Evolutionary conservation across 1,140 invertebrate species (phyloP).

Genomic region (Drosophila parvula): DNA sequence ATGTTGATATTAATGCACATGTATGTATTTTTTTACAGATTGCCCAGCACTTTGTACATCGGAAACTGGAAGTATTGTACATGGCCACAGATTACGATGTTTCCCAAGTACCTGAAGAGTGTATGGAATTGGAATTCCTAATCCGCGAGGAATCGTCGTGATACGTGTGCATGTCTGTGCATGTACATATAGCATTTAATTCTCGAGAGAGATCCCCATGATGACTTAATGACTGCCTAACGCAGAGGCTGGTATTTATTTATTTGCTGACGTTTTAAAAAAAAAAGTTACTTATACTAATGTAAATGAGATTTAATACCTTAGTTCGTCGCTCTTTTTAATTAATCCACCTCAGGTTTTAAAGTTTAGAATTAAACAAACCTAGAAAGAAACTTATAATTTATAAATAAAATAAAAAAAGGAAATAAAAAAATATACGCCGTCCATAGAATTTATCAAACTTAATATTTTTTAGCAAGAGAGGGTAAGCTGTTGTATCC

Average conservation of each 20-base stretch:
- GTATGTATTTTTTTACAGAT: conserved; percentile 3
- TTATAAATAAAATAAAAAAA: no score
- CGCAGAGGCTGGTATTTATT: neutral
- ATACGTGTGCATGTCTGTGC: neutral
- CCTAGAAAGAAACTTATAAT: neutral
- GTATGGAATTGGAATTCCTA: conserved; percentile 21
- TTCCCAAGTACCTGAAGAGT: conserved; percentile 25
- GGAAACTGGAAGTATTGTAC: conserved; percentile 22
- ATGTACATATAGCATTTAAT: no score
- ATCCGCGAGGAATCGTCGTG: neutral
- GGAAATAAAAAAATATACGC: no score
- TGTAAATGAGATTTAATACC: neutral
- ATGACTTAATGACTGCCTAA: neutral
- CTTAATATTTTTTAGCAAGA: no score
- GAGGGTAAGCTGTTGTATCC: no score
- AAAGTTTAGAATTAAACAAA: neutral
- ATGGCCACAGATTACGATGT: neutral
- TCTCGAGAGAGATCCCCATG: neutral
- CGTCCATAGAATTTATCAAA: neutral
- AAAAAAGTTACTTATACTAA: neutral
- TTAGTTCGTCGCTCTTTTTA: neutral
- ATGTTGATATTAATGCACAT: neutral
- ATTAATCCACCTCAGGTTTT: neutral
- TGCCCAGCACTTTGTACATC: conserved; percentile 18
- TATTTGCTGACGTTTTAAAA: neutral